phyloP scores from a whole-genome alignment of 2,888 invertebrate genomes.

The Pomacea canaliculata region DNA sequence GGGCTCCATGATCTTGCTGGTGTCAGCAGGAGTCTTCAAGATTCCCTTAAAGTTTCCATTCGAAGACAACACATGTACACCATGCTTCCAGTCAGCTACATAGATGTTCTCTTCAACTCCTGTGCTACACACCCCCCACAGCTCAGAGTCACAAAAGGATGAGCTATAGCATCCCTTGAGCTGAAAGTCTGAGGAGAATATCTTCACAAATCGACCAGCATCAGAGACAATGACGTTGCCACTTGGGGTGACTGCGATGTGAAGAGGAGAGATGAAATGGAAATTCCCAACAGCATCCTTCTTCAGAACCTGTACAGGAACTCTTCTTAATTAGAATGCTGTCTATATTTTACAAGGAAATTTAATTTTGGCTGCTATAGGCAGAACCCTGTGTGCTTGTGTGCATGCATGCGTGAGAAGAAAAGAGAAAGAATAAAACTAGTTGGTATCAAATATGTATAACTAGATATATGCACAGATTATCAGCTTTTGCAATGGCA shows the following conservation, averaged over 20 bases:
- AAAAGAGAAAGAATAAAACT: background rate
- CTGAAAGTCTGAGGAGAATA: constrained; percentile 32
- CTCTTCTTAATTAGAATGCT: background rate
- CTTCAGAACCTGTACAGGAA: constrained; percentile 31
- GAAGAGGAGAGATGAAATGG: constrained; percentile 35
- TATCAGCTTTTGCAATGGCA: no score
- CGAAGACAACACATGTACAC: constrained; percentile 30
- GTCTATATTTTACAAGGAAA: background rate
- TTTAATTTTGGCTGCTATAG: background rate
- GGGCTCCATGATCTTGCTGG: constrained; percentile 8
- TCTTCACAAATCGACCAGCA: constrained; percentile 32
- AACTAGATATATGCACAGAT: no score
- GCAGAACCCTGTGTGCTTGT: background rate
- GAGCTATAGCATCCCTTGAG: constrained; percentile 34
- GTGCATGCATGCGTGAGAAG: background rate
- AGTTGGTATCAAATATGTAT: no score
- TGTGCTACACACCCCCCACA: constrained; percentile 38
- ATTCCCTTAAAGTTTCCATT: constrained; percentile 23
- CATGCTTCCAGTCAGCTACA: constrained; percentile 40
- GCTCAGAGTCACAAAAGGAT: constrained; percentile 31
- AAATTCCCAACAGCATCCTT: constrained; percentile 33
- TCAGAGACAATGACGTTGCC: constrained; percentile 36
- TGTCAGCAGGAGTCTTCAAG: constrained; percentile 9
- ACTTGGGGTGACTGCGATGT: constrained; percentile 33
- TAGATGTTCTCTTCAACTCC: constrained; percentile 26